Evolutionary conservation across 1,140 invertebrate species (phyloP), one percentile per base, ranked within the genome.

Genomic region (Pseudomyrmex gracilis): DNA sequence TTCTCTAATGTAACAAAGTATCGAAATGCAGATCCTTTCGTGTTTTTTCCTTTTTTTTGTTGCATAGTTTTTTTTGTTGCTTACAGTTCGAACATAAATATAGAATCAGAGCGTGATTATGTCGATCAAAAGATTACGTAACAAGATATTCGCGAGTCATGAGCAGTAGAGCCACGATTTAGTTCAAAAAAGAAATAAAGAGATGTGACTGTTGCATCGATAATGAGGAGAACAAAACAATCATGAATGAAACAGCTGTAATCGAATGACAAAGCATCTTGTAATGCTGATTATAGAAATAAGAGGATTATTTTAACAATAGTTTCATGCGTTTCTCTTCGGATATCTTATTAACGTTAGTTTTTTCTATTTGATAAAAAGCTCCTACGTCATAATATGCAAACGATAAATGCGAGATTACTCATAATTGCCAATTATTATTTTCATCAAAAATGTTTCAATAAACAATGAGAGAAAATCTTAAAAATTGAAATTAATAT

Each of bases 101-200:
- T 34, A 34, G 34, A 34, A 34, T 12, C 55, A 73, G 34, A 73
- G 55, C 47, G 4, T 73, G 53, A 73, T 73, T 34, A 45, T 45
- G 13, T n/a, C 13, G 55, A 73, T 73, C 53, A 73, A 73, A 60
- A 73, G 71, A 34, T 73, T 8, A 73, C 7, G 53, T 43, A 55
- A 60, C 34, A 43, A 73, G 55, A 73, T 13, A 12, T 12, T 24
- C 17, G 12, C 10, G 13, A 8, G 12, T 43, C 8, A 8, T 13
- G 13, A 73, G 34, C 17, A 58, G 8, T 34, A 2, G 53, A 34
- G 13, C 5, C 5, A 58, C 47, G 55, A 73, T n/a, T n/a, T n/a
- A 60, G 55, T 13, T 24, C 2, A n/a, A 10, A 17, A 34, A 17
- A 58, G 70, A 60, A 73, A 73, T 60, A 34, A 17, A 73, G 34